Evolutionary conservation across 1,140 invertebrate genomes (phyloP).

Genomic region (Gryon sp.): DNA sequence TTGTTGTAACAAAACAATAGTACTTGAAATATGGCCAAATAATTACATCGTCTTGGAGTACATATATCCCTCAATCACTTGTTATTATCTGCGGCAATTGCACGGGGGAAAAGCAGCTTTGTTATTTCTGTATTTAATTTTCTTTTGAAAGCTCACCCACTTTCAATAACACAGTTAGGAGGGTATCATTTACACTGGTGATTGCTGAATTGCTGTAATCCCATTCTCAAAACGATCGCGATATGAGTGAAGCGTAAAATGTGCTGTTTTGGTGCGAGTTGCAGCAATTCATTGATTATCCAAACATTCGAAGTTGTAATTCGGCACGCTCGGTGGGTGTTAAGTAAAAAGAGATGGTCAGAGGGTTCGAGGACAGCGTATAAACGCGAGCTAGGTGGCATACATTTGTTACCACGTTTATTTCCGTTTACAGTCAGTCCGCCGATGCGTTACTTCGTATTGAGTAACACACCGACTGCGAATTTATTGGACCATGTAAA

Average conservation of each 20-base stretch:
- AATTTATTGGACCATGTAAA: constrained; percentile 57
- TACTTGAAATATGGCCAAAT: too few relatives aligned
- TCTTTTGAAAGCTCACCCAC: constrained; percentile 7
- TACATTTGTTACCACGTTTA: constrained; percentile 55
- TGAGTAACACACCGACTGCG: constrained; percentile 21
- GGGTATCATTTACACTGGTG: constrained; percentile 29
- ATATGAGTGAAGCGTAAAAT: constrained; percentile 31
- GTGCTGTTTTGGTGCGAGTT: constrained; percentile 27
- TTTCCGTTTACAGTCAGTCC: constrained; percentile 54
- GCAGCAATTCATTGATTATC: constrained; percentile 45
- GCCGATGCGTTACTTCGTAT: constrained; percentile 38
- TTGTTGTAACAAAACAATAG: too few relatives aligned
- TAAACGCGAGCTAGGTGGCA: too few relatives aligned
- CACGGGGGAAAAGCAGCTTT: constrained; percentile 1
- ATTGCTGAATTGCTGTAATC: constrained; percentile 46
- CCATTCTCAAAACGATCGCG: constrained; percentile 49
- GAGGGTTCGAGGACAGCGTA: constrained; percentile 8
- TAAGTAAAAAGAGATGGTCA: constrained; percentile 24
- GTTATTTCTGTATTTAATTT: constrained; percentile 25
- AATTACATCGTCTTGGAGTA: too few relatives aligned
- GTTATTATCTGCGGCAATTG: too few relatives aligned
- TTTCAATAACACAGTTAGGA: constrained; percentile 11
- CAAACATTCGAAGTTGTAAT: constrained; percentile 43
- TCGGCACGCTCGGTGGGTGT: constrained; percentile 29
- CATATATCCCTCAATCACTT: too few relatives aligned